Base-by-base conservation (phyloP, 37 sponge, comb jelly and placozoan genomes). In the Haliclona indistincta region DNA sequence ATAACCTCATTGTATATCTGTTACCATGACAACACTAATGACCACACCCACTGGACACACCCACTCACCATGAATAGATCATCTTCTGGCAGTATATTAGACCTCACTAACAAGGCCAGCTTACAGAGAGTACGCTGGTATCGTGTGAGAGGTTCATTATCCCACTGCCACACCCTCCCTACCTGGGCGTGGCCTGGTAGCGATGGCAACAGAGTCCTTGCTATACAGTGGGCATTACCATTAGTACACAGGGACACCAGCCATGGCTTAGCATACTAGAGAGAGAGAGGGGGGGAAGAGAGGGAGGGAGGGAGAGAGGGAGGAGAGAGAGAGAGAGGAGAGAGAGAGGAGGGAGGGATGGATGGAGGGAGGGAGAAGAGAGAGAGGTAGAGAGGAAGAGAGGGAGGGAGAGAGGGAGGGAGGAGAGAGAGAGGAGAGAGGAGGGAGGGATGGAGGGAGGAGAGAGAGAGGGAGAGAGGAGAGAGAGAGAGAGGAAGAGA, bases 91-190 rank as follows among this genome's bases (percentile, higher is more conserved):
- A 81, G 64, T 26, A 60, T 36, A 19, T 35, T n/a, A 28, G 30
- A 38, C 40, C 45, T 64, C 13, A 63, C 62, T 38, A 72, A n/a
- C 4, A 53, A 54, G 53, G 33, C 28, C 11, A 81, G 70, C 2
- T 47, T 49, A 42, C 22, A 33, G 39, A 81, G 65, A 1, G 81
- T 64, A 11, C 71, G 28, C 42, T 61, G n/a, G 39, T 81, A 47
- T 2, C 81, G 68, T 6, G n/a, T 22, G 1, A 72, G 62, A 38
- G 63, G 34, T 47, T 71, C 73, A 63, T 62, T 38, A 23, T 63
- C 26, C n/a, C 71, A 56, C 43, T 30, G 68, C 84, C 84, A 84
- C 51, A 84, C 38, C 3, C 29, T 55, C 29, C 84, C 84, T 10
- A 84, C 84, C 40, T 84, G 84, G 6, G 75, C 84, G 51, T 74